phyloP scores from a whole-genome alignment of 1,140 invertebrate genomes.

The Eulimnadia texana region DNA sequence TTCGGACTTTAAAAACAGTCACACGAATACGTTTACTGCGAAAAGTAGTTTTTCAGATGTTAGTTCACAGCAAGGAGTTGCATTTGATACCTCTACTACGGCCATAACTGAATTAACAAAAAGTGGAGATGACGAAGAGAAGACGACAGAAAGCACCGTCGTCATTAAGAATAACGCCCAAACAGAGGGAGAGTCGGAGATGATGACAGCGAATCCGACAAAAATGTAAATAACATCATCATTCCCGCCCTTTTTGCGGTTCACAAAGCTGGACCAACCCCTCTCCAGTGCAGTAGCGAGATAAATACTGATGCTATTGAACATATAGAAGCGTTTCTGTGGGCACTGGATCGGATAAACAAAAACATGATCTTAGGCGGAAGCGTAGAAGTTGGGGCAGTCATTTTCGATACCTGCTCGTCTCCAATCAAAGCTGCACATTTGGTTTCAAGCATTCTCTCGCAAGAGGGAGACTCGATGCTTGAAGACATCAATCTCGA shows the following conservation, averaged over 20 bases:
- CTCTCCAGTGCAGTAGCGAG: conserved; percentile 18
- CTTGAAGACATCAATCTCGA: conserved; percentile 13
- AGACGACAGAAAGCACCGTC: too few relatives aligned
- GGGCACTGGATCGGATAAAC: conserved; percentile 34
- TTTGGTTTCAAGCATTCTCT: conserved; percentile 11
- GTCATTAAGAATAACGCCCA: too few relatives aligned
- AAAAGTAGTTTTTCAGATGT: too few relatives aligned
- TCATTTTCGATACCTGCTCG: conserved; percentile 26
- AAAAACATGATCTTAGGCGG: conserved; percentile 23
- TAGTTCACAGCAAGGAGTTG: too few relatives aligned
- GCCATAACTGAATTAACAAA: too few relatives aligned
- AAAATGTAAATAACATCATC: conserved; percentile 7
- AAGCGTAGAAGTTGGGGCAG: conserved; percentile 22
- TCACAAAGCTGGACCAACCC: conserved; percentile 23
- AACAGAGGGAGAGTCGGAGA: not conserved
- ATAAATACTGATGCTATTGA: conserved; percentile 27
- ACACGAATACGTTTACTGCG: too few relatives aligned
- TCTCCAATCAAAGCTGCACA: conserved; percentile 20
- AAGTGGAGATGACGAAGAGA: too few relatives aligned
- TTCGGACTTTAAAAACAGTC: not conserved
- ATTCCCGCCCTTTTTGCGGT: conserved; percentile 25
- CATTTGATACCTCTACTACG: too few relatives aligned
- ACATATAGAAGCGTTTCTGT: conserved; percentile 33
- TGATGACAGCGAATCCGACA: not conserved
- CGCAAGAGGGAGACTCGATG: conserved; percentile 11